These are phyloP conservation scores for Chalcosyrphus nemorum DNA, from an alignment of 2,888 invertebrate genomes.

Conservation along the genomic window DNA sequence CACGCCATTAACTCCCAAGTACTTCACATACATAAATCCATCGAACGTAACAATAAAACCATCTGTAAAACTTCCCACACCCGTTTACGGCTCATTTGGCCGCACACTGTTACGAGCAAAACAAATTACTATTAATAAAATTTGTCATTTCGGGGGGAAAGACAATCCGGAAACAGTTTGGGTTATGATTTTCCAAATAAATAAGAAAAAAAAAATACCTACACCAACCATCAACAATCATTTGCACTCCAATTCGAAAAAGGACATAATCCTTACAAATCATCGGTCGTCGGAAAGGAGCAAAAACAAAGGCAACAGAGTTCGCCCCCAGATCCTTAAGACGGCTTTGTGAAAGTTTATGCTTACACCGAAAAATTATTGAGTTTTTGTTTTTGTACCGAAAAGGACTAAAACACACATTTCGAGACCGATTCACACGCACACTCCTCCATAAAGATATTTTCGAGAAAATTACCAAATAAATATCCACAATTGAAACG, in stretches of 20 bases:
- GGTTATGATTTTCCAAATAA: conserved; percentile 53
- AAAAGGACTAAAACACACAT: conserved; percentile 53
- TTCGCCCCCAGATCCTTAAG: conserved; percentile 2
- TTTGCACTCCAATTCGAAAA: conserved; percentile 54
- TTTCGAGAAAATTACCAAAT: conserved; percentile 65
- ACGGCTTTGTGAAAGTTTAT: conserved; percentile 40
- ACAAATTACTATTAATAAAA: conserved; percentile 61
- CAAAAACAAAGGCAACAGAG: conserved; percentile 8
- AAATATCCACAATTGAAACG: conserved; percentile 71
- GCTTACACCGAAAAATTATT: conserved; percentile 22
- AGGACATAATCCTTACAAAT: conserved; percentile 56
- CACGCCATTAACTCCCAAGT: conserved; percentile 64
- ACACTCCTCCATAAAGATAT: conserved; percentile 57
- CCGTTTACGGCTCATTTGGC: conserved; percentile 59
- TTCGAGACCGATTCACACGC: conserved; percentile 48
- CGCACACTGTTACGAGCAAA: conserved; percentile 30
- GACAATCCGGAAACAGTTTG: conserved; percentile 64
- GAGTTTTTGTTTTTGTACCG: conserved; percentile 20
- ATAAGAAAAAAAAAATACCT: background rate
- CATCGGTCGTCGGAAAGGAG: conserved; percentile 7
- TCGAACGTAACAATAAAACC: conserved; percentile 54
- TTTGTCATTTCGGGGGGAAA: conserved; percentile 47
- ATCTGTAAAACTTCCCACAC: conserved; percentile 65
- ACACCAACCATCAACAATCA: conserved; percentile 62
- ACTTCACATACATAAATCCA: conserved; percentile 63